Evolutionary conservation across 2,113 vertebrate species (phyloP), one percentile per base, ranked within the genome.

Genomic region (Pseudolaguvia tuberculata): DNA sequence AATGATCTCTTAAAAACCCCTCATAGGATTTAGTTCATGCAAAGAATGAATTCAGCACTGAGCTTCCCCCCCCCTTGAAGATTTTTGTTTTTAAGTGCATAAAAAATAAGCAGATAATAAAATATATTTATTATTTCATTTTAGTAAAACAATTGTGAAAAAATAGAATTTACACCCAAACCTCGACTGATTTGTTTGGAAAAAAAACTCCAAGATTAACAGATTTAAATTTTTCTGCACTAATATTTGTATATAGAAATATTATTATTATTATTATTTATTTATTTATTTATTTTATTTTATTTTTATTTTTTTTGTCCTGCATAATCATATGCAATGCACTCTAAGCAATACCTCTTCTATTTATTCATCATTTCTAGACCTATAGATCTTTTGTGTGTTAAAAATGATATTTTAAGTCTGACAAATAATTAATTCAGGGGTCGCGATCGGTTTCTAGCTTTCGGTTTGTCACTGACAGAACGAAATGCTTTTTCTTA

Each of bases 401-500:
- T 61, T 18, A 14, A 51, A 27, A 51, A 21, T 1, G 23, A 45
- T 42, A 57, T 45, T 17, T 12, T 11, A 50, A 23, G 5, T 14
- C 39, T 45, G 51, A 63, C 63, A 65, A 63, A 68, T 57, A 67
- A 56, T 58, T 48, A 58, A 65, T 66, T 27, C 8, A 9, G 25
- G 23, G 18, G 53, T 56, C 51, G 47, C 42, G 35, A 35, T 11
- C 48, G 21, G 57, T 71, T 20, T n/a, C 57, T 18, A 9, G 25
- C 23, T n/a, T 25, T 52, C n/a, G 31, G 55, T 25, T 31, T 52
- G 50, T 77, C 75, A 47, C 56, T 17, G 12, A 25, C 53, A 58
- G 53, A 27, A 62, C 92, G 94, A 94, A 95, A 97, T 93, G 92
- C 94, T 94, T 95, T 97, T 94, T 96, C 92, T 95, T 94, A 96